Base-by-base conservation (phyloP, 1,140 invertebrate genomes). In the Drosophila sp. region DNA sequence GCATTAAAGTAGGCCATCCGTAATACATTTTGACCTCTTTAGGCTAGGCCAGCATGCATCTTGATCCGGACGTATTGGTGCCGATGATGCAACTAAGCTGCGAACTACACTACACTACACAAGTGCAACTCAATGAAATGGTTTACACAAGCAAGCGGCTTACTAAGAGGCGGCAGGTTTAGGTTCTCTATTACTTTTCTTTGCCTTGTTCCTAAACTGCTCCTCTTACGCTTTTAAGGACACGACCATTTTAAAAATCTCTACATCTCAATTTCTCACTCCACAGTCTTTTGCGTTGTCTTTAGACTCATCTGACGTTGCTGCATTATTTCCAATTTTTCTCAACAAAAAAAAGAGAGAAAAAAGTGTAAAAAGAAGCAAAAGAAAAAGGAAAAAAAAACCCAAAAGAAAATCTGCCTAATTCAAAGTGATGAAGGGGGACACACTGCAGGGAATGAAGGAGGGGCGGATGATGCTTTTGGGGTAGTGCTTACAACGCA, bases 381-480 rank as follows among this genome's bases (percentile, higher is more conserved):
- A 17, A 23, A 54, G 56, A 38, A 54, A 58, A 41, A 7, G 25
- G 4, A 60, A 74, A 60, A 60, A 74, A 60, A 56, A 11, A 29
- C 50, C 54, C 56, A 72, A 77, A 77, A 69, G 56, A 82, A 79
- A 87, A 87, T 86, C 82, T 83, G 83, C 72, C 79, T 82, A 83
- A 87, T 83, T 83, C 84, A 76, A 74, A 68, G 72, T 29, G 55
- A 61, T 54, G 25, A 44, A n/a, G 17, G 30, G 23, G 35, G 17
- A 17, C 17, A 17, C 17, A 27, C 23, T 50, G 7, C 44, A 10
- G 25, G 23, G 5, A 17, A 11, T 23, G 58, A 29, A 41, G 30
- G 25, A 10, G 29, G n/a, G 23, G 54, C 27, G 25, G 8, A 38
- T 27, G 33, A 25, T 8, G 33, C 29, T 44, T 33, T 10, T 30